Base-by-base conservation (phyloP, 2,113 vertebrate genomes). In the Psilopsiagon aymara region DNA sequence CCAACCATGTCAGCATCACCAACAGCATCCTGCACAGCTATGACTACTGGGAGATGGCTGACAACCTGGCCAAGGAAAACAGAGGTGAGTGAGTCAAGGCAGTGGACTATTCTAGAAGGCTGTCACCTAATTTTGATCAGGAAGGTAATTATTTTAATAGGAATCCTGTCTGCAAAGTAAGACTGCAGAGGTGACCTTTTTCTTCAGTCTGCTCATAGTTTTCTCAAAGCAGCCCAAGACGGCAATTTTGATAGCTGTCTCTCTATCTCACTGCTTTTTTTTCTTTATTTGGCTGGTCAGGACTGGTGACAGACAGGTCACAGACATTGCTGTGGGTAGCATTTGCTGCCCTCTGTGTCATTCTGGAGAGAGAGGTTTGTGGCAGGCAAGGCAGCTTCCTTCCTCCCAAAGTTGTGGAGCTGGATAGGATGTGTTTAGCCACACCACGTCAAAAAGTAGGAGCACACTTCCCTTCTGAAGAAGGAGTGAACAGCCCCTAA, bases 11-110 rank as follows among this genome's bases (percentile, higher is more conserved):
- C 88, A 99, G 99, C 98, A 99, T 99, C 95, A 99, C 99, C 97
- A 99, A 99, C 98, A 99, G 99, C 97, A 99, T 99, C 92, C 98
- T 99, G 68, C 99, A 99, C 97, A 99, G 99, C 97, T 99, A 99
- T 10, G 99, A 99, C 97, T 99, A 99, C 98, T 99, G 99, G 99
- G 99, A 99, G 98, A 98, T 99, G 98, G 99, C 99, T 14, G 99
- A 99, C 97, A 99, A 98, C 97, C 98, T 99, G 46, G 98, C 99
- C 96, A 99, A 99, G 98, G 99, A 99, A 57, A 99, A 99, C 94
- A 98, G 98, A 98, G 99, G 99, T 99, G 31, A 51, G 97, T 6
- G 0, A 82, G 25, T 43, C 68, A 55, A 75, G 70, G 55, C 39
- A 71, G 3, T 14, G 37, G 64, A 8, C 51, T 55, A 0, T 51